Evolutionary conservation across 1,140 invertebrate genomes (phyloP).

Genomic region (Aphis craccivora): DNA sequence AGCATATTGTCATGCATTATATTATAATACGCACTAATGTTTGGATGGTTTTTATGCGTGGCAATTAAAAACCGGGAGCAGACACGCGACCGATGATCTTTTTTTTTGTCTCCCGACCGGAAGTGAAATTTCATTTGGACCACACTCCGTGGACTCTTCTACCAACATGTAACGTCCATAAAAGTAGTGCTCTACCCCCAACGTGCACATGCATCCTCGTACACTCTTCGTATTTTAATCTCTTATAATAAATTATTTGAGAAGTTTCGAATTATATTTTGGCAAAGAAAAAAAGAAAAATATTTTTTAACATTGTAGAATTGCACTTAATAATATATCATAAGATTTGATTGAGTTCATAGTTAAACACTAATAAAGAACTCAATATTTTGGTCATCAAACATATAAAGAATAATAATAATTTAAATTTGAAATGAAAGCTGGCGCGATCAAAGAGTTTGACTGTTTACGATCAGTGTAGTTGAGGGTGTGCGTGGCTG

Average conservation of each 20-base stretch:
- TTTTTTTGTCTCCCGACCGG: background rate
- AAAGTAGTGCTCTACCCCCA: background rate
- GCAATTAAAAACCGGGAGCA: constrained; percentile 23
- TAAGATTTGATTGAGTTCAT: too few species aligned
- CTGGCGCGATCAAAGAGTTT: too few species aligned
- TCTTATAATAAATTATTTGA: background rate
- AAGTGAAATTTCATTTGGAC: background rate
- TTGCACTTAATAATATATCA: too few species aligned
- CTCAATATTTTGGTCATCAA: too few species aligned
- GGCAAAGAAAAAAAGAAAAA: too few species aligned
- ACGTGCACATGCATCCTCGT: background rate
- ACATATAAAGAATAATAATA: too few species aligned
- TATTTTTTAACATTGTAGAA: too few species aligned
- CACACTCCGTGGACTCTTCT: background rate
- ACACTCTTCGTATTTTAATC: background rate
- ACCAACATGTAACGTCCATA: background rate
- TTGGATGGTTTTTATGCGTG: constrained; percentile 9
- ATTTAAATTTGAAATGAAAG: too few species aligned
- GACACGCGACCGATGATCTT: constrained; percentile 26
- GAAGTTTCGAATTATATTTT: background rate
- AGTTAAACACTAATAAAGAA: too few species aligned
- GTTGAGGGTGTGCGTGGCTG: too few species aligned
- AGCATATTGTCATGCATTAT: background rate
- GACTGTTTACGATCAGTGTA: too few species aligned
- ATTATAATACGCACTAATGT: background rate